Evolutionary conservation across 2,113 vertebrate genomes (phyloP).

Genomic region (Pteronura brasiliensis): DNA sequence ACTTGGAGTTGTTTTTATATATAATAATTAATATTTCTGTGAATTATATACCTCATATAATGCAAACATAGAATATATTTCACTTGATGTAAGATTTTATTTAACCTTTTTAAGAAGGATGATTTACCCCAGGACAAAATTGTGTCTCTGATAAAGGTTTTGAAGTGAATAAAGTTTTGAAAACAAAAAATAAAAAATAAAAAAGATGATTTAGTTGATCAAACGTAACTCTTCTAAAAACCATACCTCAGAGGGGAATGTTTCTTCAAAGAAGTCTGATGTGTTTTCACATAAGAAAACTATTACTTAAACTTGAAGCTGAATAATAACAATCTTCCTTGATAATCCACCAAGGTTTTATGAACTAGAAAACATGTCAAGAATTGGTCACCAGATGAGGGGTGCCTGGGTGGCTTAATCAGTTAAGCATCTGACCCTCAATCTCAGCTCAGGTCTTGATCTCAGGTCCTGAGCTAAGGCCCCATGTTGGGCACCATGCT

Average conservation of each 20-base stretch:
- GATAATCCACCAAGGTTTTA: background rate
- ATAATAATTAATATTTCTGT: background rate
- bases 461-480: background rate
- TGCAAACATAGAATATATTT: background rate
- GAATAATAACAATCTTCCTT: background rate
- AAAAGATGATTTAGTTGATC: background rate
- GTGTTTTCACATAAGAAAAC: background rate
- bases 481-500: background rate
- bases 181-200: background rate
- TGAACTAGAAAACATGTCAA: background rate
- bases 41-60: background rate
- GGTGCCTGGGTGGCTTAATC: background rate
- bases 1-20: background rate
- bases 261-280: constrained; percentile 9
- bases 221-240: background rate
- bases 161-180: background rate
- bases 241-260: background rate
- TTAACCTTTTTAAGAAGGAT: background rate
- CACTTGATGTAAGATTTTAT: background rate
- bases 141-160: background rate
- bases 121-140: background rate
- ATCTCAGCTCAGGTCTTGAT: background rate
- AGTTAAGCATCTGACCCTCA: background rate
- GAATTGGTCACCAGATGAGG: background rate
- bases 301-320: constrained; percentile 7